A percentile compares a stretch with the other conserved stretches of the same genome.
These are phyloP conservation scores for Pyrocephalus nanus DNA, from an alignment of 2,797 vertebrate genomes.

Conservation along the genomic window DNA sequence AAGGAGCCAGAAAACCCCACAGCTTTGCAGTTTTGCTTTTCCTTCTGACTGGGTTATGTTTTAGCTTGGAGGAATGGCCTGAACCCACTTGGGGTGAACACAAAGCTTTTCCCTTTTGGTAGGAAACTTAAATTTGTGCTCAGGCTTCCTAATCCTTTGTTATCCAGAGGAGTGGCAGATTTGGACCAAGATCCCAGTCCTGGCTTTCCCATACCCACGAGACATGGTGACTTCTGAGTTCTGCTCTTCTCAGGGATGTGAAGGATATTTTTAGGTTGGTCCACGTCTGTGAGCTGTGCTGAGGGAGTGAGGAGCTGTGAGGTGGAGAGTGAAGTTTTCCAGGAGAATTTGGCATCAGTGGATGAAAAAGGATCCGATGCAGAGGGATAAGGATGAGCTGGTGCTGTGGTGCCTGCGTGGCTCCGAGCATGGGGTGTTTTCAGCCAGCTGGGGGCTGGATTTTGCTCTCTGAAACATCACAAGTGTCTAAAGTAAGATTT, in stretches of 20 bases:
- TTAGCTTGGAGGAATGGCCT: neutral
- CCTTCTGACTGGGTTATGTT: neutral
- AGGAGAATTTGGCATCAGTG: neutral
- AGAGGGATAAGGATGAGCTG: neutral
- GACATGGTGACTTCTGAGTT: neutral
- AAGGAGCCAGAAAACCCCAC: neutral
- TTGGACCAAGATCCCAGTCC: neutral
- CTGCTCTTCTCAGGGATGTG: rapidly evolving
- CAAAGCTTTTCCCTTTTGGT: neutral
- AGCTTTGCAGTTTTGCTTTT: neutral
- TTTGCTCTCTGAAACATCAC: neutral
- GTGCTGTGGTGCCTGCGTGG: neutral
- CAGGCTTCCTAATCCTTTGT: neutral
- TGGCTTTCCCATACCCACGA: neutral
- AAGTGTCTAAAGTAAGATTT: neutral
- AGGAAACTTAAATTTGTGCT: neutral
- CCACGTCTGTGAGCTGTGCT: neutral
- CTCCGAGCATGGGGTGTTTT: rapidly evolving
- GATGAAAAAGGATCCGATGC: rapidly evolving
- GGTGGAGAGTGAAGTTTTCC: neutral
- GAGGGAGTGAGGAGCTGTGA: neutral
- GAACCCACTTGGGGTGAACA: neutral
- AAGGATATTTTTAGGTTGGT: neutral
- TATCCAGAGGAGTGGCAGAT: neutral
- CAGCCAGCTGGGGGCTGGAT: neutral